These are phyloP conservation scores for Drosophila sordidapex DNA, from an alignment of 2,888 invertebrate species.

Conservation along the genomic window DNA sequence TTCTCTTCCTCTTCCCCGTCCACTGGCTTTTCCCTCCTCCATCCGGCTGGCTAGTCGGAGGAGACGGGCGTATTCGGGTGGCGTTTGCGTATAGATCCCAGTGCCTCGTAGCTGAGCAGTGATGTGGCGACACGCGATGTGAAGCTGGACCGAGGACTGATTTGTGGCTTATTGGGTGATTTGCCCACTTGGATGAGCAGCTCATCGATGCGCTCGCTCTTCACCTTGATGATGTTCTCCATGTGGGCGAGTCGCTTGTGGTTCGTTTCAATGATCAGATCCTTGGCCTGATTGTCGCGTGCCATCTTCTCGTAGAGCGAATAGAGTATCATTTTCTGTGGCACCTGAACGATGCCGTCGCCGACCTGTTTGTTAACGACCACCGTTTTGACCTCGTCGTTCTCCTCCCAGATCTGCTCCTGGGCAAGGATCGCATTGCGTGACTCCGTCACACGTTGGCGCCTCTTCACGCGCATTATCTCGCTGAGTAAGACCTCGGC, in stretches of 20 bases:
- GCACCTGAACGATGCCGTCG: slow-evolving; percentile 83
- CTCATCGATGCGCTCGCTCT: slow-evolving; percentile 82
- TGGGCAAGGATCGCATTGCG: slow-evolving; percentile 63
- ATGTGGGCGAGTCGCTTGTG: slow-evolving; percentile 70
- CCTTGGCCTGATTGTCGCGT: slow-evolving; percentile 72
- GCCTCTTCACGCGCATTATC: slow-evolving; percentile 69
- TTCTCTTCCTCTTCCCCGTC: neutral
- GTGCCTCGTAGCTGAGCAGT: slow-evolving; percentile 31
- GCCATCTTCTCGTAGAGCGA: slow-evolving; percentile 81
- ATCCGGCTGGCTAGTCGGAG: slow-evolving; percentile 25
- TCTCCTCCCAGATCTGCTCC: slow-evolving; percentile 76
- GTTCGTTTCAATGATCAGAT: slow-evolving; percentile 52
- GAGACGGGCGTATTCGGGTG: slow-evolving; percentile 51
- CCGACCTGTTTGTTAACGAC: slow-evolving; percentile 82
- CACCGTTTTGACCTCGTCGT: slow-evolving; percentile 81
- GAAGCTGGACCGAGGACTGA: slow-evolving; percentile 18
- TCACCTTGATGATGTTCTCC: slow-evolving; percentile 81
- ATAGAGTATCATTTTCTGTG: slow-evolving; percentile 84
- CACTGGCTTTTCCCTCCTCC: neutral
- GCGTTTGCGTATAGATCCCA: slow-evolving; percentile 27
- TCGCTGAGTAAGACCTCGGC: slow-evolving; percentile 88
- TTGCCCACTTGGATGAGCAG: slow-evolving; percentile 77
- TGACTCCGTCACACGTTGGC: slow-evolving; percentile 47
- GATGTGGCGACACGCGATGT: slow-evolving; percentile 20
- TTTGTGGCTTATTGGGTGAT: slow-evolving; percentile 1